Evolutionary conservation across 2,113 vertebrate genomes (phyloP), one percentile per base, ranked within the genome.

Genomic region (Myiagra hebetior): DNA sequence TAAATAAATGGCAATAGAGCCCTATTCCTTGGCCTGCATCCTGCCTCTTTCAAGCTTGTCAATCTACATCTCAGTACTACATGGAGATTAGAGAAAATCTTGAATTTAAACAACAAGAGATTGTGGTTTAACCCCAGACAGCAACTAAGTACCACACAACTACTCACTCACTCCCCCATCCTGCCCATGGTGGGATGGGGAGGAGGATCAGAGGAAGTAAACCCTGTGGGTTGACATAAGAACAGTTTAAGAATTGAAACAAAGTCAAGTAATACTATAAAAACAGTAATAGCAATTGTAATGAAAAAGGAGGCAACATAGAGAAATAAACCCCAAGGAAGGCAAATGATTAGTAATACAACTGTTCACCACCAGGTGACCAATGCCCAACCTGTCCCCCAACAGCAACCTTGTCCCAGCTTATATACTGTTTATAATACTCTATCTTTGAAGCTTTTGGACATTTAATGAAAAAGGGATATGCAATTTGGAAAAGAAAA

Each of bases 171-270:
- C 13, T 42, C 10, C 35, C 7, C 13, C 37, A 44, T 6, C 1
- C 0, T 27, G 10, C 15, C 37, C 0, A 0, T 35, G 55, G n/a
- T 30, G 39, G 19, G 6, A 35, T 22, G 16, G 7, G 9, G 11
- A 46, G 28, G 19, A 46, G 9, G 30, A 53, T 47, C 39, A 82
- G n/a, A 53, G 26, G n/a, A 62, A 50, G 15, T 6, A 57, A 81
- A 76, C 14, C 9, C 19, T 0, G 0, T 31, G 39, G 20, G 5
- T 14, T 52, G 21, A 49, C 9, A 27, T 15, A 44, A 52, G 27
- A 81, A 18, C 46, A 39, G 30, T 7, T 47, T 13, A 41, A 68
- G 14, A 41, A 35, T 7, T 68, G 20, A 68, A 89, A 60, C 20
- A 52, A 74, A 41, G 13, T 52, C 16, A 81, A 74, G 24, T 67